Evolutionary conservation across 2,888 invertebrate species (phyloP), one percentile per base, ranked within the genome.

Genomic region (Deladenus siricidicola): DNA sequence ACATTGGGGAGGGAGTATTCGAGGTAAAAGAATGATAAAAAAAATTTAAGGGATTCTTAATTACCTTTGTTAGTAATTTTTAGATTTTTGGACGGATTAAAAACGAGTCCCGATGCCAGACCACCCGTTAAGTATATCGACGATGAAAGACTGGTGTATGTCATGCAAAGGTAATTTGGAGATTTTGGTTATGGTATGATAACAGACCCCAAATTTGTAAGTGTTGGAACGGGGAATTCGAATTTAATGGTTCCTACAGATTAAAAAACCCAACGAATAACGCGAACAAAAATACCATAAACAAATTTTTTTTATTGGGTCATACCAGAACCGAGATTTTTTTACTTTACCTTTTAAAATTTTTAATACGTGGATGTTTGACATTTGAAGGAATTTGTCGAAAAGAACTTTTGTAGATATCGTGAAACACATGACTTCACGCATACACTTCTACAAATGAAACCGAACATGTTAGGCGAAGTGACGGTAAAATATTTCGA

Each of bases 401-500:
- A n/a, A n/a, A n/a, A n/a, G n/a, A n/a, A n/a, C n/a, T n/a, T n/a
- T n/a, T n/a, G n/a, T 48, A 71, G 73, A 55, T 99, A 99, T 80
- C 85, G 98, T 68, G 94, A 98, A 83, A 88, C 89, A 8, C 98
- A 98, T 80, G 98, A 98, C 83, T 84, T 98, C 67, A 86, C 89
- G 60, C 98, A 98, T 81, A 87, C 92, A 0, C 83, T 88, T 21
- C 84, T 96, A 44, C 86, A 86, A 69, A 93, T 94, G 90, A 91
- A 89, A 42, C 93, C 91, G 89, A 89, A 89, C 55, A 64, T 70
- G 66, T 49, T 65, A 24, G 81, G 85, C 54, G 85, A 94, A 85
- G 91, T 94, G 4, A 86, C 89, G 14, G 89, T 98, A 4, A 98
- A 98, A 83, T 94, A 94, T 91, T 86, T 98, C 52, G 98, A 98